These are phyloP conservation scores for Neolamprologus devosi DNA, from an alignment of 2,113 vertebrate genomes.

Conservation along the genomic window DNA sequence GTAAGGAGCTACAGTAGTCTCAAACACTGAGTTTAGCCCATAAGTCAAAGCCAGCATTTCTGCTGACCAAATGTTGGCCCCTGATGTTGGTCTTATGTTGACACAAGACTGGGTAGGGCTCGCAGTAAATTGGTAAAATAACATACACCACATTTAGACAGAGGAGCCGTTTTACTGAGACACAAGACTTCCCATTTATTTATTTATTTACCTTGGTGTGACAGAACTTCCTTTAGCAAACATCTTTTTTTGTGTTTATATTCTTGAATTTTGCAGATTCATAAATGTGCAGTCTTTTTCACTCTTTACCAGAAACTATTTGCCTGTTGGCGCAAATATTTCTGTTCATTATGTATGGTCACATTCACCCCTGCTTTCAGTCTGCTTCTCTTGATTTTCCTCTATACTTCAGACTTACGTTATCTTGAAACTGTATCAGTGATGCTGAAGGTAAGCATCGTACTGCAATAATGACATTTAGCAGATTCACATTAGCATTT, in stretches of 20 bases:
- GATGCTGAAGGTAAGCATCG: background rate
- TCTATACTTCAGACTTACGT: background rate
- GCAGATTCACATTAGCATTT: background rate
- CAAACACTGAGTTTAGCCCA: background rate
- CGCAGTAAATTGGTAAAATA: background rate
- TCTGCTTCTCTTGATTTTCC: background rate
- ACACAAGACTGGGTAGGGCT: background rate
- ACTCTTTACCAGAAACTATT: background rate
- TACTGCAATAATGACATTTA: background rate
- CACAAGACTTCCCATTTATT: background rate
- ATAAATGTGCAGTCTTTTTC: background rate
- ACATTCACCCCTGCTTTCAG: background rate
- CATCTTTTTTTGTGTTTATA: background rate
- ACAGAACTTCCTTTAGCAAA: background rate
- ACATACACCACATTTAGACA: background rate
- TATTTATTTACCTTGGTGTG: background rate
- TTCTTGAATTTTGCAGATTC: background rate
- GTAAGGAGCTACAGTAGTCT: background rate
- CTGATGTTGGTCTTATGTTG: background rate
- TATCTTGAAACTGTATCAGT: background rate
- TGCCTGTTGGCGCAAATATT: fast-evolving
- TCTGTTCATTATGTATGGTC: background rate
- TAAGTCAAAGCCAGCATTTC: background rate
- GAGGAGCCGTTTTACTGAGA: background rate
- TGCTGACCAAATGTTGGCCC: background rate